Conservation (phyloP, 1,140 invertebrate species). For the Drosophila leontia region DNA sequence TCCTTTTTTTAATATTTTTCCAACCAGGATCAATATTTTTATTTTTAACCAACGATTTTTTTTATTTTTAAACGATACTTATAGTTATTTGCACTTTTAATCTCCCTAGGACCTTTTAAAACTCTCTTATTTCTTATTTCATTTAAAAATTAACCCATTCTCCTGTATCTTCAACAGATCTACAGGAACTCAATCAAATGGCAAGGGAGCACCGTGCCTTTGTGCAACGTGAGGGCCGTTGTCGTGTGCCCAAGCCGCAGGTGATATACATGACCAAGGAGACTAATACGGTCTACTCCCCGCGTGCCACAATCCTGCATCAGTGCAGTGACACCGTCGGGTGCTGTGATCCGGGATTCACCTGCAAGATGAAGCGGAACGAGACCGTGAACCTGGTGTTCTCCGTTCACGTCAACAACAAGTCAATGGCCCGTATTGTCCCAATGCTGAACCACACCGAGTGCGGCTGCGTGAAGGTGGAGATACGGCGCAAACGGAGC, state of each 20-base stretch:
- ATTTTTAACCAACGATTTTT: not conserved
- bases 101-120: accelerated
- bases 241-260: conserved; percentile 49
- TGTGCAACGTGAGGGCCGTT: conserved; percentile 24
- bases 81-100: not conserved
- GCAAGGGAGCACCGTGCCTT: conserved; percentile 6
- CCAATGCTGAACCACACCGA: conserved; percentile 71
- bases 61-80: not conserved
- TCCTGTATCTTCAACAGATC: not conserved
- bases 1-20: too few relatives aligned
- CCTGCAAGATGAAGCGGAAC: conserved; percentile 86
- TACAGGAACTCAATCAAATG: conserved; percentile 21
- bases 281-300: conserved; percentile 88
- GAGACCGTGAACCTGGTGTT: conserved; percentile 62
- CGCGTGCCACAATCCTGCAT: conserved; percentile 90
- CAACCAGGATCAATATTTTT: accelerated
- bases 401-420: conserved; percentile 9
- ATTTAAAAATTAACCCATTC: not conserved
- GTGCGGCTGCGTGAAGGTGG: conserved; percentile 62
- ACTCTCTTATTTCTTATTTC: not conserved
- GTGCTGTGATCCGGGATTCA: conserved; percentile 87
- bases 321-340: conserved; percentile 90
- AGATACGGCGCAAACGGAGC: conserved; percentile 63
- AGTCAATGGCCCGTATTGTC: conserved; percentile 7
- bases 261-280: conserved; percentile 57